Conservation (phyloP, 2,797 vertebrate species). For the Clarias laeviceps region DNA sequence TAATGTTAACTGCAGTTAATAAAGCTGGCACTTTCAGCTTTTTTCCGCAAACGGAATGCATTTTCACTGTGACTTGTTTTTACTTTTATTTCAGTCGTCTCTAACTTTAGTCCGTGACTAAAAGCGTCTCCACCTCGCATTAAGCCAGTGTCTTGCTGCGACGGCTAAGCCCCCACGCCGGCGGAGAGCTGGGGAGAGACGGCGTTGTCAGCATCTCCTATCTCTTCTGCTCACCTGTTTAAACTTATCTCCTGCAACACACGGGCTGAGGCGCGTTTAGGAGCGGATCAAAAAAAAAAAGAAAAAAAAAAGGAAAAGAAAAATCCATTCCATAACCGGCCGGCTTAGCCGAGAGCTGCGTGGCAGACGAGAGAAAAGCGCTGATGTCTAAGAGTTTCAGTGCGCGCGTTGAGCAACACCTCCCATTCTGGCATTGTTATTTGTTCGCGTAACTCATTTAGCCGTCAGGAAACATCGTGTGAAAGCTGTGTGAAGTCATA, state of each 20-base stretch:
- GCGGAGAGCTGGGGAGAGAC: constrained; percentile 46
- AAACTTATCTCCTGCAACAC: constrained; percentile 62
- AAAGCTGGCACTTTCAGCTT: neutral
- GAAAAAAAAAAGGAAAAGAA: neutral
- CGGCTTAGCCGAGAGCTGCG: constrained; percentile 46
- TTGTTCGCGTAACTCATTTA: constrained; percentile 3
- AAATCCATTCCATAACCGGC: constrained; percentile 58
- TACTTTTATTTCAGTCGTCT: neutral
- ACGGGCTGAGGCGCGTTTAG: constrained; percentile 52
- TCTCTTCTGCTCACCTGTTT: constrained; percentile 68
- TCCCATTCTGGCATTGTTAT: constrained; percentile 22
- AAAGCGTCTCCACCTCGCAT: neutral
- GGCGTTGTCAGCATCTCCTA: constrained; percentile 63
- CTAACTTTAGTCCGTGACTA: constrained; percentile 11
- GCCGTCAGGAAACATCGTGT: neutral
- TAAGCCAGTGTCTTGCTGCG: constrained; percentile 19
- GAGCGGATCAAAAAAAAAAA: constrained; percentile 58
- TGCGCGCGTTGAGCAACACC: constrained; percentile 3
- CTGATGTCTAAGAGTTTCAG: constrained; percentile 14
- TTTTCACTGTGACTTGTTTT: neutral
- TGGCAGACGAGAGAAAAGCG: constrained; percentile 11
- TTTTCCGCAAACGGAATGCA: neutral
- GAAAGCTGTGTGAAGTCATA: neutral
- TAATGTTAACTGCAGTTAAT: neutral
- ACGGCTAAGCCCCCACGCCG: constrained; percentile 5